Base-by-base conservation (phyloP, 2,888 invertebrate species). In the Choristoneura rosaceana region DNA sequence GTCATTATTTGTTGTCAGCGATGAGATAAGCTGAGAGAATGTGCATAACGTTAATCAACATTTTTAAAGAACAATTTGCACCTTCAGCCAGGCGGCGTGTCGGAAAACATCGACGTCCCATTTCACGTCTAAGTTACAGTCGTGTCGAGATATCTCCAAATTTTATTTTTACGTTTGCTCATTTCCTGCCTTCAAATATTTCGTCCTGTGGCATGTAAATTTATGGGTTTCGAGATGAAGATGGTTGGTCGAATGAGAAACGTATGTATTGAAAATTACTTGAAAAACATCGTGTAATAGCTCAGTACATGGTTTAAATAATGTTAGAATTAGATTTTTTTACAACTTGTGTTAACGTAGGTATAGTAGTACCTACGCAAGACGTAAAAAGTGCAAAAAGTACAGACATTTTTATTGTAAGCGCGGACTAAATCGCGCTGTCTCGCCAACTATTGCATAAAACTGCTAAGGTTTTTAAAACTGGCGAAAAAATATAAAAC, bases 151-250 rank as follows among this genome's bases (percentile, higher is more conserved):
- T 73, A 73, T 73, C 73, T 64, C 52, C 34, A 59, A 64, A 69
- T 73, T 73, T 73, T 73, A 73, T 64, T 73, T 71, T 73, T 69
- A 69, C 73, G 59, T 69, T 69, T 69, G 73, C 64, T 64, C 68
- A 69, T 69, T 73, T 69, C 69, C 64, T 33, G 50, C 52, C 63
- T 17, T 33, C 43, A 69, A 69, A 73, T 60, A 73, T 69, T 69
- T 64, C 55, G 41, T 45, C 45, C 55, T 43, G 58, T 17, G 58
- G 34, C 58, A 62, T 67, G 45, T 63, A 63, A 61, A 68, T 50
- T 64, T 64, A 50, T 43, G 17, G 43, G 50, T n/a, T 17, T 45
- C 4, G 66, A 34, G 47, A 43, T 62, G 61, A 15, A 67, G 45
- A 67, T 58, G 55, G 66, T 43, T 52, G 61, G 14, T 34, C 34